Base-by-base conservation (phyloP, 1,140 invertebrate genomes). In the Macrobrachium nipponense region DNA sequence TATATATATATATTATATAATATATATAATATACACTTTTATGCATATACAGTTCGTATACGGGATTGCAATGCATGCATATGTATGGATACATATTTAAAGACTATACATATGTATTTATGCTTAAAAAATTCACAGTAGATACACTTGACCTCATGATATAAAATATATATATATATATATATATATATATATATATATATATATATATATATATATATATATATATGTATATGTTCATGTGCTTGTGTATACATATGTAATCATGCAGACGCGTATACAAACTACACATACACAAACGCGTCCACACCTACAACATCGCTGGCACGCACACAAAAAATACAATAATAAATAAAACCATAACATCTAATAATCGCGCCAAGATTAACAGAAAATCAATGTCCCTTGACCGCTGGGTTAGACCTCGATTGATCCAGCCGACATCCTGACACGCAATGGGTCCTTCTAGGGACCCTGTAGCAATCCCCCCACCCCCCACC, bases 21-120 rank as follows among this genome's bases (percentile, higher is more conserved):
- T 7, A 70, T 70, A 70, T n/a, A 70, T 70, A 20, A 70, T n/a
- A 70, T 70, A 70, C 10, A 70, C 20, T 27, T n/a, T n/a, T 70
- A 10, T 27, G 36, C 20, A 7, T 20, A 20, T 68, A 20, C n/a
- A 5, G 27, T 68, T 5, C 2, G n/a, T 20, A 20, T 51, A 12
- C 12, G 51, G 3, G 51, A 0, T 10, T 51, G 51, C 8, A 5
- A 5, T 51, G 51, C 51, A 51, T 51, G 8, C 12, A 51, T 51
- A 51, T 51, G 15, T 27, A 70, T 7, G 27, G 3, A 70, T n/a
- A 70, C 20, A 70, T 7, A 70, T 27, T 27, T n/a, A 70, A 5
- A 18, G 5, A 66, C 7, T 70, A 70, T 5, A 70, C 27, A 70
- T n/a, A 70, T 70, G 27, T 7, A 70, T 70, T 27, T n/a, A 70